These are phyloP conservation scores for Mactra quadrangularis DNA, from an alignment of 1,140 invertebrate genomes.

Conservation along the genomic window DNA sequence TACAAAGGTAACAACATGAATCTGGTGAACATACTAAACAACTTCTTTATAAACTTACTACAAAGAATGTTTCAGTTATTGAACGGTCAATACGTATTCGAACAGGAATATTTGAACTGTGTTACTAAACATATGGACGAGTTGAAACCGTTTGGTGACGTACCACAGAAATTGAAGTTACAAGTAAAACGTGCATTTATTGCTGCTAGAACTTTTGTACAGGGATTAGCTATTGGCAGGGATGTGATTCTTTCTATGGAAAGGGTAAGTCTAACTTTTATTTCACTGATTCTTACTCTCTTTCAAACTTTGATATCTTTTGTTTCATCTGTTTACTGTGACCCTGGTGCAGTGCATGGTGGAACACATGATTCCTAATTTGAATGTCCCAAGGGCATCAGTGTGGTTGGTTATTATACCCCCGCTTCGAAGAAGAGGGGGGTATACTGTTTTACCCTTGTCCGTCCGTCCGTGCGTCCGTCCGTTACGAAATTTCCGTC, in stretches of 20 bases:
- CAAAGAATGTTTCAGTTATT: conserved; percentile 97
- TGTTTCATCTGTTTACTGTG: too few species aligned
- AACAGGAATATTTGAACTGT: conserved; percentile 93
- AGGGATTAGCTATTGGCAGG: conserved; percentile 92
- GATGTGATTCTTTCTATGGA: conserved; percentile 93
- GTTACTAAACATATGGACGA: conserved; percentile 95
- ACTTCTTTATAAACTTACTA: conserved; percentile 96
- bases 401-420: too few species aligned
- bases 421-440: too few species aligned
- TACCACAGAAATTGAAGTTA: conserved; percentile 93
- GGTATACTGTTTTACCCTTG: too few species aligned
- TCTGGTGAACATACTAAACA: conserved; percentile 93
- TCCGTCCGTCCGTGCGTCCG: too few species aligned
- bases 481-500: too few species aligned
- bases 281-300: too few species aligned
- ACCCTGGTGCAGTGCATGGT: too few species aligned
- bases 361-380: too few species aligned
- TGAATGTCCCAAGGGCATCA: too few species aligned
- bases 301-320: too few species aligned
- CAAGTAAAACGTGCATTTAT: conserved; percentile 97
- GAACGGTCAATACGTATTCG: conserved; percentile 95
- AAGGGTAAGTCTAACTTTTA: conserved; percentile 86
- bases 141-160: conserved; percentile 96
- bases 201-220: conserved; percentile 95
- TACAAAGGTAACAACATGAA: conserved; percentile 90